Base-by-base conservation (phyloP, 2,888 invertebrate genomes). In the Drosophila percnosoma region DNA sequence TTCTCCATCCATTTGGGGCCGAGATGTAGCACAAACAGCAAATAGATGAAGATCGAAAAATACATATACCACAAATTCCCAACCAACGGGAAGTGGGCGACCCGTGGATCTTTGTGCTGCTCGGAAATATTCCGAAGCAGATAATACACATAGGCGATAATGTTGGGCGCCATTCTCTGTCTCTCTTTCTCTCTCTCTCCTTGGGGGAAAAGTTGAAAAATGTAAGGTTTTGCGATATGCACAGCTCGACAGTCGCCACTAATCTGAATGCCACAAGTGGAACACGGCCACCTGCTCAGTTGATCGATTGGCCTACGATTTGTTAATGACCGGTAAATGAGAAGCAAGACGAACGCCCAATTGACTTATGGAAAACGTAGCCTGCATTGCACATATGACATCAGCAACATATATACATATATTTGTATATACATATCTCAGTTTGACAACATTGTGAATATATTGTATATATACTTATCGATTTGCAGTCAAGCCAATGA, bases 1-100 rank as follows among this genome's bases (percentile, higher is more conserved):
- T 95, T 93, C 66, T 94, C 94, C 97, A 97, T 97, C 90, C 95
- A 94, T 49, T 94, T 93, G 0, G 97, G 97, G 0, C 97, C 97
- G 90, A 95, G 93, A 85, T 95, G 95, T 31, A 95, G 93, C 0
- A 97, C 95, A 82, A 97, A 95, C 82, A 95, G 94, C 18, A 97
- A 93, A 91, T 98, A 98, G 0, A 94, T 65, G 0, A 92, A 91
- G 8, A 95, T 51, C 1, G 18, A 92, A 21, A 97, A 78, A 0
- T 92, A 55, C 1, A 94, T 94, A 63, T 96, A 95, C 90, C 95
- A 94, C 4, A 97, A 96, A 40, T 95, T 95, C 0, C 94, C 94
- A 85, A 96, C 95, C 42, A 97, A 91, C 4, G 95, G 94, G 94
- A 95, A 96, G 62, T 94, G 93, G 73, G 95, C 95, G 10, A 96